A percentile compares a stretch with the other conserved stretches of the same genome.
Conservation (phyloP, 2,113 vertebrate genomes). For the Cygnus buccinator region DNA sequence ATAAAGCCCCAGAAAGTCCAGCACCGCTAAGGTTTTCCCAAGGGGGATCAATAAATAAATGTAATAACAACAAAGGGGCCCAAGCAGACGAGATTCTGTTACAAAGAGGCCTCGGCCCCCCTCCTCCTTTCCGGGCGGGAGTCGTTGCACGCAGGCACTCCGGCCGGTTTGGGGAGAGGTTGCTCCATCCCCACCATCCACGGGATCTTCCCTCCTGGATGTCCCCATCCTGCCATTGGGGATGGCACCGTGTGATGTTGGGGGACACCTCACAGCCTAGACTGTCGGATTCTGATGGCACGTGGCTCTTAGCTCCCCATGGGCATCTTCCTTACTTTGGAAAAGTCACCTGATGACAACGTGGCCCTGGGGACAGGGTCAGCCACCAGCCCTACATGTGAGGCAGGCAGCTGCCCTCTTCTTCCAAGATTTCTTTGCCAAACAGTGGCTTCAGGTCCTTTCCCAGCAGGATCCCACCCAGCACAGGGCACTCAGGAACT, state of each 20-base stretch:
- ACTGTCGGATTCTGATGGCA: too few relatives aligned
- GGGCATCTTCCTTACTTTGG: not conserved
- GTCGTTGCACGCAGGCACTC: not conserved
- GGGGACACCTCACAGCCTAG: not conserved
- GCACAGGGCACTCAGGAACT: accelerated
- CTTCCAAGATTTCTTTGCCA: not conserved
- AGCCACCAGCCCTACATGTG: not conserved
- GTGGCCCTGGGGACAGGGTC: not conserved
- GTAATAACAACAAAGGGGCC: slow-evolving; percentile 70
- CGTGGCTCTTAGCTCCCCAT: accelerated
- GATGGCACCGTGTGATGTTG: not conserved
- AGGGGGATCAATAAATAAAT: slow-evolving; percentile 64
- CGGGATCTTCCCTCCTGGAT: not conserved
- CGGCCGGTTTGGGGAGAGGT: not conserved
- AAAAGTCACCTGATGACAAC: not conserved
- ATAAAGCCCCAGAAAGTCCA: slow-evolving; percentile 39
- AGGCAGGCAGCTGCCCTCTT: not conserved
- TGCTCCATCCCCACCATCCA: not conserved
- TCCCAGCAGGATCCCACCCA: not conserved
- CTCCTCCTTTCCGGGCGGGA: slow-evolving; percentile 32
- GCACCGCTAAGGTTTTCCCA: slow-evolving; percentile 42
- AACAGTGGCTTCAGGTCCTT: not conserved
- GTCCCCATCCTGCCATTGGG: too few relatives aligned
- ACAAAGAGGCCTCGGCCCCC: slow-evolving; percentile 52
- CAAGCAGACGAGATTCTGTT: slow-evolving; percentile 61